These are phyloP conservation scores for Platysternon megacephalum DNA, from an alignment of 2,113 vertebrate genomes.

Conservation along the genomic window DNA sequence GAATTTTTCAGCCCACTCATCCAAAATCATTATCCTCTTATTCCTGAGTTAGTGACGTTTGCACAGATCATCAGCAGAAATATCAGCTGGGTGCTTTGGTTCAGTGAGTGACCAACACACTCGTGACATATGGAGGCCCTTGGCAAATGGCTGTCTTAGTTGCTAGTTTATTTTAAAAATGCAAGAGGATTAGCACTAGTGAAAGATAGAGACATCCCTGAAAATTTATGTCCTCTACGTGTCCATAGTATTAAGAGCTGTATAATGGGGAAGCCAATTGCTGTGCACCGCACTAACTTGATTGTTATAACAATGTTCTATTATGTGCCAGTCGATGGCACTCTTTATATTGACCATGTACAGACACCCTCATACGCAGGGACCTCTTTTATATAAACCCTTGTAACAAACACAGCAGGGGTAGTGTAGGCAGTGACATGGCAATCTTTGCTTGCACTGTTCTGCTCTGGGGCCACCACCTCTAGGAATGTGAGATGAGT, in stretches of 20 bases:
- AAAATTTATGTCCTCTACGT: not conserved
- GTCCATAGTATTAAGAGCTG: not conserved
- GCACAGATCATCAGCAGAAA: not conserved
- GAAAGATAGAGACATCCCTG: not conserved
- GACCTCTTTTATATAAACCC: not conserved
- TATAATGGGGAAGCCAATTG: not conserved
- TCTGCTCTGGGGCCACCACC: not conserved
- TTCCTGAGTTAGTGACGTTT: not conserved
- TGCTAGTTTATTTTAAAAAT: not conserved
- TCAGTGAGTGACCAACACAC: not conserved
- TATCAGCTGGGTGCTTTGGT: not conserved
- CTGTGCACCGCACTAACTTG: not conserved
- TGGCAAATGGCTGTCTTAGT: not conserved
- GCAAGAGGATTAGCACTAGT: not conserved
- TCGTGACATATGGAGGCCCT: not conserved
- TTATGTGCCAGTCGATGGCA: constrained; percentile 15
- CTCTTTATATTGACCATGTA: not conserved
- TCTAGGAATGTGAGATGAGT: not conserved
- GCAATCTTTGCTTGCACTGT: not conserved
- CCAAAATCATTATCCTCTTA: not conserved
- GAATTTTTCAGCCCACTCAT: not conserved
- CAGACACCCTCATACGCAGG: not conserved
- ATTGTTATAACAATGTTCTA: rapidly evolving
- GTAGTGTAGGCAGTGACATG: not conserved
- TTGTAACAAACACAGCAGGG: too few species aligned